Evolutionary conservation across 1,140 invertebrate species (phyloP).

Genomic region (Cyclargus thomasi): DNA sequence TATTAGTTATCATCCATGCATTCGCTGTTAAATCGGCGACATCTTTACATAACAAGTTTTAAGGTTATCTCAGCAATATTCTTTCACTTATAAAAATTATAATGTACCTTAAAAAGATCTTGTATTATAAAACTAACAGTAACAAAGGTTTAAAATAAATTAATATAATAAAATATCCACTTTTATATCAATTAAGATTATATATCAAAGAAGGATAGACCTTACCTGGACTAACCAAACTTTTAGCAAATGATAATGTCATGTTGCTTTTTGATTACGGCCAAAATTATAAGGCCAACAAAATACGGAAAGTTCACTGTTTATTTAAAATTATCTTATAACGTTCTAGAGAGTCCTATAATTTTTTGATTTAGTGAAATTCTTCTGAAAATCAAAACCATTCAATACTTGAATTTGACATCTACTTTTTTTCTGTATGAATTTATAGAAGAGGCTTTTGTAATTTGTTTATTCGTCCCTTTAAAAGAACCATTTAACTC

Average conservation of each 20-base stretch:
- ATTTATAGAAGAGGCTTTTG: too few relatives aligned
- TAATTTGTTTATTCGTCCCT: too few relatives aligned
- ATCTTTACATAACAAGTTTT: slow-evolving; percentile 40
- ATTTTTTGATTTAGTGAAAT: background rate
- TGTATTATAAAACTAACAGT: background rate
- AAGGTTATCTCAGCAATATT: slow-evolving; percentile 19
- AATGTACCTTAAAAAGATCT: background rate
- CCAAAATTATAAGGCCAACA: background rate
- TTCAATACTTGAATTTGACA: too few relatives aligned
- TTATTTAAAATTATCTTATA: background rate
- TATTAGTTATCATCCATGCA: background rate
- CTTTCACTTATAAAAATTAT: background rate
- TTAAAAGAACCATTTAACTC: too few relatives aligned
- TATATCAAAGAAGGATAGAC: slow-evolving; percentile 22
- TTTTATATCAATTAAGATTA: slow-evolving; percentile 7
- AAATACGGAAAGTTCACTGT: background rate
- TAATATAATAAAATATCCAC: slow-evolving; percentile 10
- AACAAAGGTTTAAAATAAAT: background rate
- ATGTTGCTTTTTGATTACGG: slow-evolving; percentile 30
- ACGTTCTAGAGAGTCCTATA: too few relatives aligned
- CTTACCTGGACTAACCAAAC: slow-evolving; percentile 69
- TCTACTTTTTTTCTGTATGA: too few relatives aligned
- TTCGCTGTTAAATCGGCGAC: background rate
- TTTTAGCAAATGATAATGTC: slow-evolving; percentile 68
- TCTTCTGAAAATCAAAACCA: background rate